Evolutionary conservation across 2,113 vertebrate species (phyloP).

Genomic region (Tetraodon nigroviridis): DNA sequence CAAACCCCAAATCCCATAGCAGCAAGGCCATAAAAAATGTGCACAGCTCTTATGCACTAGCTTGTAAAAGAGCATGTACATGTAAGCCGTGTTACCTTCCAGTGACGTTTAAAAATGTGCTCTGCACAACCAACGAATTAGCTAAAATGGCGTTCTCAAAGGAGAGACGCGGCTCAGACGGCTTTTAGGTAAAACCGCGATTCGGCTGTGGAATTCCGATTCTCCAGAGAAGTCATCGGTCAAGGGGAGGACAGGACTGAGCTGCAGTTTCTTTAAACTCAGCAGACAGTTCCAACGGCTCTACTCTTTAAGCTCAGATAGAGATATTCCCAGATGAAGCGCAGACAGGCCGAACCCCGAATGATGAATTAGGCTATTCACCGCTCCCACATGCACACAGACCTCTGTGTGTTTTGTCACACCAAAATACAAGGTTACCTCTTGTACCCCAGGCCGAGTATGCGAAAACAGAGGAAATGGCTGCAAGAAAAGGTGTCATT

Average conservation of each 20-base stretch:
- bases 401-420: slow-evolving; percentile 71
- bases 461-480: slow-evolving; percentile 74
- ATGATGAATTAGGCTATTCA: slow-evolving; percentile 74
- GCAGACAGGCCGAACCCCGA: slow-evolving; percentile 52
- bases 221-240: slow-evolving; percentile 66
- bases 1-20: not conserved
- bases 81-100: not conserved
- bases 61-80: not conserved
- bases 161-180: slow-evolving; percentile 15
- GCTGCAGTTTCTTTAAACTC: slow-evolving; percentile 61
- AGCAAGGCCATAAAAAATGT: not conserved
- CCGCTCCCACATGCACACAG: slow-evolving; percentile 62
- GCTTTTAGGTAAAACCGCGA: slow-evolving; percentile 45
- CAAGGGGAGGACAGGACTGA: slow-evolving; percentile 56
- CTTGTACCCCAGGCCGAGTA: slow-evolving; percentile 60
- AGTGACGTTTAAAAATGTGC: not conserved
- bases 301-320: slow-evolving; percentile 63
- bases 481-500: slow-evolving; percentile 72
- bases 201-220: slow-evolving; percentile 58
- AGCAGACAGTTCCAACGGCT: slow-evolving; percentile 57
- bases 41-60: not conserved
- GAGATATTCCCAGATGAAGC: slow-evolving; percentile 65
- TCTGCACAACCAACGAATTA: slow-evolving; percentile 19
- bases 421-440: slow-evolving; percentile 70
- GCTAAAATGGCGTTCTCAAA: slow-evolving; percentile 21